Conservation (phyloP, 2,888 invertebrate species). For the Sarcophaga variegata region DNA sequence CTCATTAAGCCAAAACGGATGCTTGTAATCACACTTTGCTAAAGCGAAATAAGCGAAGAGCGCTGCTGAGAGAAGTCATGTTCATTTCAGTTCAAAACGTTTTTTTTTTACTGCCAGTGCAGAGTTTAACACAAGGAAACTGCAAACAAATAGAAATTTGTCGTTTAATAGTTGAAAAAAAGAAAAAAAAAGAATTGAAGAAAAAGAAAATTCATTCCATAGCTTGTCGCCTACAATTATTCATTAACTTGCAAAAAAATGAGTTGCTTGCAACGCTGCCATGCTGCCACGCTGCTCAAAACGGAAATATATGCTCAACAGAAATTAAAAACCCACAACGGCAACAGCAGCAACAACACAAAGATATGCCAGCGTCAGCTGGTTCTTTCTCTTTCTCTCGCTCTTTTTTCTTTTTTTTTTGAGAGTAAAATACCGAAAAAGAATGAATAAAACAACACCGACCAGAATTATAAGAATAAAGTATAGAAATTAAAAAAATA, state of each 20-base stretch:
- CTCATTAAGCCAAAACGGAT: slow-evolving; percentile 80
- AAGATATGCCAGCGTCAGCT: slow-evolving; percentile 77
- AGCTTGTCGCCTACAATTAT: slow-evolving; percentile 70
- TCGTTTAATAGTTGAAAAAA: slow-evolving; percentile 52
- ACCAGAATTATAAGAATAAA: slow-evolving; percentile 73
- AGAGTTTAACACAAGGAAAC: slow-evolving; percentile 75
- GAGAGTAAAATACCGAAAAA: background rate
- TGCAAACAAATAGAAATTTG: slow-evolving; percentile 79
- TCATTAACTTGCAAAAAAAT: slow-evolving; percentile 66
- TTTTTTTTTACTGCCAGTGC: slow-evolving; percentile 64
- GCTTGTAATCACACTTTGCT: slow-evolving; percentile 79
- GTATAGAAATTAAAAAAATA: slow-evolving; percentile 76
- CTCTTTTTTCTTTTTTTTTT: background rate
- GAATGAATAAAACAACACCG: slow-evolving; percentile 70
- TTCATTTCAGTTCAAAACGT: slow-evolving; percentile 71
- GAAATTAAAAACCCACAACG: slow-evolving; percentile 60
- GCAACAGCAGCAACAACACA: slow-evolving; percentile 33
- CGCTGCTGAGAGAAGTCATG: slow-evolving; percentile 67
- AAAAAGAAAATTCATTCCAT: slow-evolving; percentile 7
- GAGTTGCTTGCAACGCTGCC: slow-evolving; percentile 7
- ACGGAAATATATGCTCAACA: slow-evolving; percentile 64
- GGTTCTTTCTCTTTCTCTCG: background rate
- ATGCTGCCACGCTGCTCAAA: slow-evolving; percentile 15
- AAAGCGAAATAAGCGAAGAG: slow-evolving; percentile 38
- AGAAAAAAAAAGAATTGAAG: background rate